Evolutionary conservation across 1,140 invertebrate genomes (phyloP).

Genomic region (Drosophila lowei): DNA sequence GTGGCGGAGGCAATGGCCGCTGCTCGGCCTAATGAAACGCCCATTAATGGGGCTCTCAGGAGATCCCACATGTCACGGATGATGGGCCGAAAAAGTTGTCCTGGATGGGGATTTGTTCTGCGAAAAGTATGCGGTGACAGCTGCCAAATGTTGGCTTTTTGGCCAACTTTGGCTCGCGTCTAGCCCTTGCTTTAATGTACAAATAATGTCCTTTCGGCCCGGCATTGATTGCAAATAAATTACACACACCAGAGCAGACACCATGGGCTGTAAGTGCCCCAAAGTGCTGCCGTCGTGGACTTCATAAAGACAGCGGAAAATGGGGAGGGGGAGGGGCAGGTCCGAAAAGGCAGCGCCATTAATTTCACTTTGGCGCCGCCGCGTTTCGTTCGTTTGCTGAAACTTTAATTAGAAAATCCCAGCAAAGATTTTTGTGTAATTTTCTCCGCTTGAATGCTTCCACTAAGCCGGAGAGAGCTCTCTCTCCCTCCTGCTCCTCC

Average conservation of each 20-base stretch:
- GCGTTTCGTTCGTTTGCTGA: constrained; percentile 54
- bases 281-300: constrained; percentile 50
- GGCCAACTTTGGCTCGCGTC: constrained; percentile 21
- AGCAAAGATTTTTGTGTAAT: constrained; percentile 73
- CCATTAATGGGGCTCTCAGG: constrained; percentile 29
- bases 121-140: constrained; percentile 64
- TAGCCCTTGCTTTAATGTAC: constrained; percentile 65
- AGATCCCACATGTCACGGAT: constrained; percentile 38
- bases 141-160: constrained; percentile 67
- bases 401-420: constrained; percentile 79
- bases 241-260: constrained; percentile 48
- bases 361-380: constrained; percentile 76
- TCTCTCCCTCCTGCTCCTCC: too few species aligned
- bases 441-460: constrained; percentile 61
- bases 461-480: constrained; percentile 14
- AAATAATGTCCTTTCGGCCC: constrained; percentile 75
- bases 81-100: constrained; percentile 24
- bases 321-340: constrained; percentile 12
- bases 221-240: constrained; percentile 81
- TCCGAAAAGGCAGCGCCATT: constrained; percentile 64
- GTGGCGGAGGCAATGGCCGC: constrained; percentile 34
- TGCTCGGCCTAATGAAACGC: constrained; percentile 55
- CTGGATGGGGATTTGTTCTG: neutral
- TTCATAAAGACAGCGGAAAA: constrained; percentile 55
- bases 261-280: too few species aligned